Base-by-base conservation (phyloP, 2,797 vertebrate species). In the Falco biarmicus region DNA sequence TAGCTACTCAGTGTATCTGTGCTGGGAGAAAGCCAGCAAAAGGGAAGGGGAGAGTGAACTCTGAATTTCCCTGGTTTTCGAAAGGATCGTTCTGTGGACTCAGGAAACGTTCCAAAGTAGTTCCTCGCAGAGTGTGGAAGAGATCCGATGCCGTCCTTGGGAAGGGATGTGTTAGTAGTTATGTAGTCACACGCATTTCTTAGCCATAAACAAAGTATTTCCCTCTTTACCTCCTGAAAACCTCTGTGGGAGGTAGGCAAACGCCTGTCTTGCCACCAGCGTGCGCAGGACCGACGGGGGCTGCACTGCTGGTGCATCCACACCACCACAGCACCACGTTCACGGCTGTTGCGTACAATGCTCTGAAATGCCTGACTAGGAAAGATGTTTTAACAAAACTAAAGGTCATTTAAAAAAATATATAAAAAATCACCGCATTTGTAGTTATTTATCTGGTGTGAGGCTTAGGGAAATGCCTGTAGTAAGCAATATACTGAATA, bases 131-230 rank as follows among this genome's bases (percentile, higher is more conserved):
- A 12, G 47, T 0, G 11, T 3, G 5, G 34, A 34, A 41, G 47
- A 21, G 43, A 43, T 20, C 7, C 1, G 4, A 14, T 0, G 0
- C 32, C 20, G 13, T 39, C 50, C 28, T 8, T 8, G n/a, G 37
- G 61, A n/a, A 10, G 32, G 11, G 28, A 22, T 15, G 43, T 22
- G 29, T 15, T 65, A 16, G 71, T 2, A 39, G 32, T 34, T 34
- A 18, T 0, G 17, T 53, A 28, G 13, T 80, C 56, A 17, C 21
- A 3, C 2, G 21, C 25, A 3, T n/a, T 57, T 57, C 43, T 51
- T 13, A 41, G 61, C 57, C 26, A 9, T 24, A 24, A 64, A 26
- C 21, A 21, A 39, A 25, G 29, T 9, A 17, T 64, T 57, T 64
- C 15, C 16, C 75, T 59, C 43, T 74, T 34, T 5, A 45, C 34